These are phyloP conservation scores for Aplodontia rufa DNA, from an alignment of 2,113 vertebrate species.

Conservation along the genomic window DNA sequence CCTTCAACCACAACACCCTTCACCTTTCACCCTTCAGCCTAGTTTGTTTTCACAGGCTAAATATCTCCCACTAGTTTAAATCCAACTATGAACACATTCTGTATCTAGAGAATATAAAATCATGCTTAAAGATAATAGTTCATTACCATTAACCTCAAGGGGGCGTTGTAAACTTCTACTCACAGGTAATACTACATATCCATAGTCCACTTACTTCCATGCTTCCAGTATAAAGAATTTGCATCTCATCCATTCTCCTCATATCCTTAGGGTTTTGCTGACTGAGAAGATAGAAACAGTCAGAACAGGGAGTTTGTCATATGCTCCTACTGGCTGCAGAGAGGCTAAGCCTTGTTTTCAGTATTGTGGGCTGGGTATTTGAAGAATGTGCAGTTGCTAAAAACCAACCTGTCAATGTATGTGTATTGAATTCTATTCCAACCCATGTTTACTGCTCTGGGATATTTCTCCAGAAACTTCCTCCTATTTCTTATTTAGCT, in stretches of 20 bases:
- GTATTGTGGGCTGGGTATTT: too few relatives aligned
- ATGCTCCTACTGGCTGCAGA: neutral
- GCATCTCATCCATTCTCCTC: neutral
- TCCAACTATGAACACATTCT: neutral
- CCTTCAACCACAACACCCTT: neutral
- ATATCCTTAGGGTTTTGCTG: neutral
- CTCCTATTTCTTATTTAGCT: neutral
- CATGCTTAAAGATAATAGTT: neutral
- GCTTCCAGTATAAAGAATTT: neutral
- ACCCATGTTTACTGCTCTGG: neutral
- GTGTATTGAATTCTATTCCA: neutral
- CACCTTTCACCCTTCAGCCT: rapidly evolving
- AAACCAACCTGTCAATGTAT: neutral
- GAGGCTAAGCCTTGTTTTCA: neutral
- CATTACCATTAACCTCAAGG: neutral
- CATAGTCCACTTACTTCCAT: neutral
- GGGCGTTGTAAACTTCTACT: neutral
- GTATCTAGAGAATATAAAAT: neutral
- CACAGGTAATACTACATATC: neutral
- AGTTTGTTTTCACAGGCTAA: neutral
- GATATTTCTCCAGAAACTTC: neutral
- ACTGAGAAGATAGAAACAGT: neutral
- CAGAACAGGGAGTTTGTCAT: neutral
- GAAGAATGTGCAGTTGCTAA: neutral
- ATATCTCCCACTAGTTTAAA: neutral